Base-by-base conservation (phyloP, 2,113 vertebrate genomes). In the Sphaerodactylus townsendi region DNA sequence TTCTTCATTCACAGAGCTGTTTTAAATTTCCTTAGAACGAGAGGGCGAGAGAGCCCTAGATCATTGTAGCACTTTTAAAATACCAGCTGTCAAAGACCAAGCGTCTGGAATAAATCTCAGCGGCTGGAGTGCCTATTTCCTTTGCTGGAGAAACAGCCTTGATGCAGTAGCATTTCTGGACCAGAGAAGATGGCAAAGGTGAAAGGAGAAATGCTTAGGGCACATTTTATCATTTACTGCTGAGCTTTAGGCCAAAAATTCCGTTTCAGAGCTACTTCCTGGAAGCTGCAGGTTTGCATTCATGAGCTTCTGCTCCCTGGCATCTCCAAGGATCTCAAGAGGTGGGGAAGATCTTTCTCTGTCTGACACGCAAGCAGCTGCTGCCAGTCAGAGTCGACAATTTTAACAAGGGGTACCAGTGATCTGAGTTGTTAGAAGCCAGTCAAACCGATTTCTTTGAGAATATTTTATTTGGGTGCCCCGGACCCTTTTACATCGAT, bases 61-160 rank as follows among this genome's bases (percentile, higher is more conserved):
- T 89, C 91, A 88, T 90, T 83, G 65, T 59, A 86, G 88, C 83
- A 77, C 83, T 91, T 91, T 44, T 79, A 80, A 25, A 79, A 69
- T 91, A 90, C 90, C 93, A 95, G 91, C 94, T 95, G 93, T 94
- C 92, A 89, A 25, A 33, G 33, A 30, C 1, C 84, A 4, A 70
- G 78, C 70, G 70, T 75, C 89, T 88, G 91, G 87, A 91, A 77
- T 87, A 81, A 90, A 88, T 85, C 0, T 1, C 77, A 84, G 48
- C 64, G 0, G 0, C 3, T n/a, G 71, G 37, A 59, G 28, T 30
- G 1, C 11, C 82, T 10, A 17, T 77, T 90, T 90, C 59, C 81
- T 35, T 83, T 86, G 80, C 77, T 83, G 86, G 44, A 56, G 33
- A 46, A 72, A 86, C 76, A 81, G 83, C 72, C 39, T 33, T 73